phyloP scores from a whole-genome alignment of 2,888 invertebrate species.

The Ennomos erosarius region DNA sequence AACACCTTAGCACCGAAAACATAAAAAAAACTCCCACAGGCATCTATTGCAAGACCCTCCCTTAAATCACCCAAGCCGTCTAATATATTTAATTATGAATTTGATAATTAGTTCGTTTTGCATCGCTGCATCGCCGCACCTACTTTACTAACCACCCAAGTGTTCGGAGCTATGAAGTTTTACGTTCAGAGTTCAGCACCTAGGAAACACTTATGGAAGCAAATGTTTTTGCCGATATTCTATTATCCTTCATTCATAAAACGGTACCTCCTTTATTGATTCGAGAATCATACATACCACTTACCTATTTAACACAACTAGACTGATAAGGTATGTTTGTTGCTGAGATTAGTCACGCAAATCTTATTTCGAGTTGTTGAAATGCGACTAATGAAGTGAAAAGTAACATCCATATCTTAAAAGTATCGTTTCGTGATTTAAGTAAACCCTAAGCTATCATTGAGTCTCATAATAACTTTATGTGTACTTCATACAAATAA shows the following conservation, averaged over 20 bases:
- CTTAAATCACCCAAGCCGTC: constrained; percentile 36
- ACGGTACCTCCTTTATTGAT: too few relatives aligned
- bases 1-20: constrained; percentile 32
- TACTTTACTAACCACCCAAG: constrained; percentile 38
- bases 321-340: too few relatives aligned
- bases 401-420: too few relatives aligned
- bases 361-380: too few relatives aligned
- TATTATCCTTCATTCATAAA: too few relatives aligned
- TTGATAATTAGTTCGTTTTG: constrained; percentile 69
- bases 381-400: too few relatives aligned
- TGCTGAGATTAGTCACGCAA: too few relatives aligned
- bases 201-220: background rate
- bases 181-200: constrained; percentile 24
- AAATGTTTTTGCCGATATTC: too few relatives aligned
- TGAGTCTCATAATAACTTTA: background rate
- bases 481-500: background rate
- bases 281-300: too few relatives aligned
- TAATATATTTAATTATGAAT: constrained; percentile 73
- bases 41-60: constrained; percentile 29
- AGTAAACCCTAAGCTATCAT: too few relatives aligned
- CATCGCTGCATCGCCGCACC: constrained; percentile 46
- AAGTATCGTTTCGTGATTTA: too few relatives aligned
- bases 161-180: constrained; percentile 32
- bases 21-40: constrained; percentile 31
- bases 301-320: too few relatives aligned